Percentiles rank a stretch among this genome's conserved stretches.
Evolutionary conservation across 2,888 invertebrate species (phyloP).

Genomic region (Acronicta leporina): DNA sequence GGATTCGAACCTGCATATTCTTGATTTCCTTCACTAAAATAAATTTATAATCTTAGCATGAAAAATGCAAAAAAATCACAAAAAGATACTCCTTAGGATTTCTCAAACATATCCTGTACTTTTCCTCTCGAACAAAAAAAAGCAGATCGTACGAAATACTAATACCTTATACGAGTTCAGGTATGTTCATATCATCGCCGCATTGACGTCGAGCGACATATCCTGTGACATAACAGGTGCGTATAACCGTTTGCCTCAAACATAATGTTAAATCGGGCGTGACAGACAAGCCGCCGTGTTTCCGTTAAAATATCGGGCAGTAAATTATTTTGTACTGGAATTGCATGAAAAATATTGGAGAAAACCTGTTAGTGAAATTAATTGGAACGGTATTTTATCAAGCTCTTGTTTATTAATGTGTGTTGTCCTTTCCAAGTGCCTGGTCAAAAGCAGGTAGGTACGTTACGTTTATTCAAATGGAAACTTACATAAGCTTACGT

Average conservation of each 20-base stretch:
- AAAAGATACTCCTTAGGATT: no score
- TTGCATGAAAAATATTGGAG: not conserved
- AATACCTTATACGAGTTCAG: not conserved
- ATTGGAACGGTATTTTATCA: not conserved
- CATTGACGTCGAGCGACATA: constrained; percentile 19
- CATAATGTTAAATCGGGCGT: constrained; percentile 18
- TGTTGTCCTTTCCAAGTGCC: not conserved
- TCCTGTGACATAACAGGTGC: constrained; percentile 8
- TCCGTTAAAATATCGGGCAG: constrained; percentile 12
- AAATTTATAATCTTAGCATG: no score
- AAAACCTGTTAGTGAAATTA: not conserved
- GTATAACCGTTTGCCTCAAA: constrained; percentile 14
- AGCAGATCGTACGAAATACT: no score
- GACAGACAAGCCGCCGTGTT: constrained; percentile 4
- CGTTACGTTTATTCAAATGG: no score
- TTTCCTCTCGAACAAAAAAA: not conserved
- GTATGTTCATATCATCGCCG: not conserved
- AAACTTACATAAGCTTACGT: no score
- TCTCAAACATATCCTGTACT: not conserved
- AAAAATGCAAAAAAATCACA: no score
- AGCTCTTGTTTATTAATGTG: not conserved
- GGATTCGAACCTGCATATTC: no score
- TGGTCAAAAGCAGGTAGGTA: no score
- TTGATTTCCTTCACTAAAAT: no score
- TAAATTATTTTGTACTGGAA: constrained; percentile 3